Evolutionary conservation across 2,888 invertebrate species (phyloP).

Genomic region (Aricia artaxerxes): DNA sequence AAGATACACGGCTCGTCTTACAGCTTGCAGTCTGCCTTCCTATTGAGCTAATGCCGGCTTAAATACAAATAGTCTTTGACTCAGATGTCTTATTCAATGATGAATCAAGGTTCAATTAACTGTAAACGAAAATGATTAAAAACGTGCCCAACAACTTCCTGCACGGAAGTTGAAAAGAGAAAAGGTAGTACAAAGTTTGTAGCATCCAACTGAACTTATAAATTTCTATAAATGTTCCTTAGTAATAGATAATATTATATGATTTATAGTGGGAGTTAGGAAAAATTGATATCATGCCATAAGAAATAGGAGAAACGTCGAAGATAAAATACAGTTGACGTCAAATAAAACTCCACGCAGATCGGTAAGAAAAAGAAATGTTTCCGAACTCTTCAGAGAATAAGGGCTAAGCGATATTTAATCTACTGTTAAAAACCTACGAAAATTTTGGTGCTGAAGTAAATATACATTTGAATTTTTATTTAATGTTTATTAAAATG

Average conservation of each 20-base stretch:
- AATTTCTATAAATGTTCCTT: slow-evolving; percentile 6
- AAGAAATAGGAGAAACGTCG: slow-evolving; percentile 32
- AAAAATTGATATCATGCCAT: slow-evolving; percentile 15
- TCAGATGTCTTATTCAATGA: neutral
- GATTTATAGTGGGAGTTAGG: slow-evolving; percentile 28
- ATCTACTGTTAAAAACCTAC: neutral
- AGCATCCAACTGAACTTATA: neutral
- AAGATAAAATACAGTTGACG: slow-evolving; percentile 33
- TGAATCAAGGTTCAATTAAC: neutral
- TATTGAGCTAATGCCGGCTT: neutral
- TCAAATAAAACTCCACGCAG: slow-evolving; percentile 26
- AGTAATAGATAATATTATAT: slow-evolving; percentile 15
- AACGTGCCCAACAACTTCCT: neutral
- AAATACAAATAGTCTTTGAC: neutral
- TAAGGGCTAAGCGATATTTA: neutral
- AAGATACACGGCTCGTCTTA: slow-evolving; percentile 25
- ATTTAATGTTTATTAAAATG: too few relatives aligned
- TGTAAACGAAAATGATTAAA: neutral
- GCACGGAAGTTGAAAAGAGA: neutral
- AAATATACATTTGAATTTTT: neutral
- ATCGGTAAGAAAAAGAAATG: slow-evolving; percentile 21
- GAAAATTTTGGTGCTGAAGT: neutral
- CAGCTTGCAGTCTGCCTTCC: neutral
- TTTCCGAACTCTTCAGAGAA: slow-evolving; percentile 6
- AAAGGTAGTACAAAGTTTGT: neutral